Base-by-base conservation (phyloP, 2,888 invertebrate species). In the Boloria euphrosyne region DNA sequence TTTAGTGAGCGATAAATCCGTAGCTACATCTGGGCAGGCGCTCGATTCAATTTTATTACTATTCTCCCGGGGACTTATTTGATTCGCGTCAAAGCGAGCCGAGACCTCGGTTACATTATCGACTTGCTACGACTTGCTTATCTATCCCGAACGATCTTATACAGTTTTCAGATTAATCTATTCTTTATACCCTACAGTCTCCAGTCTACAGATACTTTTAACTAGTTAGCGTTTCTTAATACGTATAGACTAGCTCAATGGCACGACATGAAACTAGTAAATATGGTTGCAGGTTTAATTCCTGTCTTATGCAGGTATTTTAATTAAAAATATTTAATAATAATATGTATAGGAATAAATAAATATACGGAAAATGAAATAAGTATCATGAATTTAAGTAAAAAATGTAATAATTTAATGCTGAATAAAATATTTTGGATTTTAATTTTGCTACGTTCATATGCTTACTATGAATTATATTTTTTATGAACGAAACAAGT, bases 11-110 rank as follows among this genome's bases (percentile, higher is more conserved):
- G 90, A 91, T 91, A 91, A 91, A 91, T 91, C 89, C 87, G 81
- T 78, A 79, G 89, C 85, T 90, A 89, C 90, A 90, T 88, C 89
- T 88, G 90, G 87, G 85, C 89, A 85, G 86, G 83, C 86, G 84
- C 85, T 85, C 84, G 78, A 86, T 90, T 89, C 91, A 89, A 91
- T 91, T 91, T 91, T 91, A 91, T 91, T 91, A 90, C 91, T 84
- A 90, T 90, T 89, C 90, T 86, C 88, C 83, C 78, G 74, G 78
- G 80, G 81, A 89, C 89, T 91, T 91, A 90, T 90, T 92, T 88
- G 91, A 90, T 90, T 89, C 90, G 81, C 82, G 90, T 90, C 91
- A 92, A 90, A 90, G 91, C 89, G 84, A 74, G 75, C 79, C 78
- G 78, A 72, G 72, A 75, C 76, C 75, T 76, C 77, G 82, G 85